These are phyloP conservation scores for Rhinolophus ferrumequinum DNA, from an alignment of 2,113 vertebrate genomes.

Conservation along the genomic window DNA sequence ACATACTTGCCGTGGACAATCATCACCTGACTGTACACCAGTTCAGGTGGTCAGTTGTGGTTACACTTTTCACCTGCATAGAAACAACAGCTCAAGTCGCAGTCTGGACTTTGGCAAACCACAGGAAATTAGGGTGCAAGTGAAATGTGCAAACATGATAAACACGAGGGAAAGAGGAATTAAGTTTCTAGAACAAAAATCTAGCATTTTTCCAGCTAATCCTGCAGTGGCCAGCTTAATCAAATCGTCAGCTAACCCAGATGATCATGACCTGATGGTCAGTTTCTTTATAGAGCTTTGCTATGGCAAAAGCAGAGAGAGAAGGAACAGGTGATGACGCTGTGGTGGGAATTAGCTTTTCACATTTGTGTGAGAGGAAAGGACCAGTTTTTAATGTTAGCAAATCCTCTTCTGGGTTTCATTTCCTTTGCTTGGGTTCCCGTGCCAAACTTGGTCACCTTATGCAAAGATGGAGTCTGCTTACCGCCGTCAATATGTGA, in stretches of 20 bases:
- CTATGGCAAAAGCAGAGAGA: background rate
- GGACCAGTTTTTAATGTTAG: background rate
- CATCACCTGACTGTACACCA: background rate
- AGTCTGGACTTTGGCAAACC: constrained; percentile 60
- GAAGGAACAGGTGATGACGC: background rate
- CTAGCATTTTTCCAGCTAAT: background rate
- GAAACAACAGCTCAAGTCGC: constrained; percentile 64
- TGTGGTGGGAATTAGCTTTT: background rate
- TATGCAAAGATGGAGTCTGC: background rate
- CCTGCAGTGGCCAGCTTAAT: background rate
- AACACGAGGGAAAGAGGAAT: background rate
- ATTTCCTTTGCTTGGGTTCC: background rate
- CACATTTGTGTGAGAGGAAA: background rate
- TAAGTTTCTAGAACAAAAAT: background rate
- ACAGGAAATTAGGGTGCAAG: constrained; percentile 64
- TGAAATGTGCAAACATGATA: constrained; percentile 48
- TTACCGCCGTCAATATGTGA: background rate
- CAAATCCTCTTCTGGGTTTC: background rate
- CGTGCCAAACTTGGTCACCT: background rate
- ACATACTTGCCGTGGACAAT: background rate
- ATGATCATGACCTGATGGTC: background rate
- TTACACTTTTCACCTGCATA: constrained; percentile 46
- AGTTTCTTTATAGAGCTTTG: background rate
- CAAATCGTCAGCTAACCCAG: background rate
- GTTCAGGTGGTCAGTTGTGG: background rate